Evolutionary conservation across 2,888 invertebrate genomes (phyloP).

Genomic region (Caenorhabditis japonica): DNA sequence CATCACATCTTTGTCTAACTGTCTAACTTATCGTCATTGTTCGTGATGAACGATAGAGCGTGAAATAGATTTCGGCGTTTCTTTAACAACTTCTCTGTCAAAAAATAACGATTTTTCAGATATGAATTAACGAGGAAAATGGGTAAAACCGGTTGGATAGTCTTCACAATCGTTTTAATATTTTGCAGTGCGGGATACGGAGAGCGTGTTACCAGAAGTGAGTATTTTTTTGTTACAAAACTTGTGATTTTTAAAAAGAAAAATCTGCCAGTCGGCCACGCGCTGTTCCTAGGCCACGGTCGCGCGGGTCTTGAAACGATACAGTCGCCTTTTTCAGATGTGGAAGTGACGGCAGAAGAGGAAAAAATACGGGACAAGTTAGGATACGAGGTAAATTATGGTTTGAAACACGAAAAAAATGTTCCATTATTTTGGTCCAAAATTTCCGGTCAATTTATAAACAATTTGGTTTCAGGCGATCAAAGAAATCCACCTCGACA

Average conservation of each 20-base stretch:
- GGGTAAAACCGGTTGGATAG: background rate
- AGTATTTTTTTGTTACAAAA: background rate
- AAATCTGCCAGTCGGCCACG: too few relatives aligned
- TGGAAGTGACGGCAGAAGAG: constrained; percentile 75
- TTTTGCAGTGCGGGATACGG: constrained; percentile 1
- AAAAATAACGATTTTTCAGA: too few relatives aligned
- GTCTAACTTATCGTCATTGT: too few relatives aligned
- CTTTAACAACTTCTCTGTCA: too few relatives aligned
- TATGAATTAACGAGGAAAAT: background rate
- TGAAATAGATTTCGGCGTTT: too few relatives aligned
- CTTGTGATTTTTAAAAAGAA: background rate
- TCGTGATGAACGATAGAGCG: too few relatives aligned
- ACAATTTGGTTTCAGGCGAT: constrained; percentile 82
- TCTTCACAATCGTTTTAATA: background rate
- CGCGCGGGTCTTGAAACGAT: too few relatives aligned
- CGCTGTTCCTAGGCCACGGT: too few relatives aligned
- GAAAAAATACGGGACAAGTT: constrained; percentile 82
- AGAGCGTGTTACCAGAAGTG: constrained; percentile 36
- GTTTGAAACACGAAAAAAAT: too few relatives aligned
- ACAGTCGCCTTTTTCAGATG: constrained; percentile 66
- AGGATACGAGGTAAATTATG: constrained; percentile 83
- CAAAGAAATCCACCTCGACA: constrained; percentile 89
- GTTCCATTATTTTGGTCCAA: too few relatives aligned
- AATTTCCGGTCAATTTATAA: too few relatives aligned
- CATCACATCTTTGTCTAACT: too few relatives aligned